A percentile compares a stretch with the other conserved stretches of the same genome.
Evolutionary conservation across 2,113 vertebrate genomes (phyloP).

Genomic region (Henicopernis longicauda): DNA sequence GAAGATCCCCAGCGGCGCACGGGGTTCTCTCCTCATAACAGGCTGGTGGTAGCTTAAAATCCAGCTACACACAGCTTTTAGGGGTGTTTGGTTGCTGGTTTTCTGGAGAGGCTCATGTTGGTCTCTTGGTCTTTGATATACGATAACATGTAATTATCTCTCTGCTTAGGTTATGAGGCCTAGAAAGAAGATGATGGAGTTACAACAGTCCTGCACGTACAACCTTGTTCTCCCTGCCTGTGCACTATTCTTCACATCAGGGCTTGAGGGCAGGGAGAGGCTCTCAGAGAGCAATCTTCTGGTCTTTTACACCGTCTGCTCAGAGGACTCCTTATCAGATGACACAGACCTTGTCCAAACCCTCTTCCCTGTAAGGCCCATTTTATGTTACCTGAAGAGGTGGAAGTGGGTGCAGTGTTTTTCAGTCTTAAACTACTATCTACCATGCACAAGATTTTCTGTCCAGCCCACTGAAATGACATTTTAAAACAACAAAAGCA

Average conservation of each 20-base stretch:
- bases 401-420: neutral
- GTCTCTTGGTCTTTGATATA: neutral
- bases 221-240: neutral
- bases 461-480: neutral
- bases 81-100: neutral
- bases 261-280: neutral
- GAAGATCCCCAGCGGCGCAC: fast-evolving
- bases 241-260: neutral
- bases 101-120: neutral
- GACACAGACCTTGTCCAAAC: neutral
- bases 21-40: neutral
- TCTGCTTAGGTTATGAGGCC: neutral
- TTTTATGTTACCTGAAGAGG: neutral
- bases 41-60: neutral
- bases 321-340: neutral
- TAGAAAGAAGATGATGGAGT: neutral
- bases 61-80: neutral
- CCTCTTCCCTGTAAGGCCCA: neutral
- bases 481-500: neutral
- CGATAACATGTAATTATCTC: neutral
- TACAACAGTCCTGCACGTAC: neutral
- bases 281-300: neutral
- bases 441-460: neutral
- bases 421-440: neutral
- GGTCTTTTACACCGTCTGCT: neutral